These are phyloP conservation scores for Calliphora vomitoria DNA, from an alignment of 2,888 invertebrate genomes.

Conservation along the genomic window DNA sequence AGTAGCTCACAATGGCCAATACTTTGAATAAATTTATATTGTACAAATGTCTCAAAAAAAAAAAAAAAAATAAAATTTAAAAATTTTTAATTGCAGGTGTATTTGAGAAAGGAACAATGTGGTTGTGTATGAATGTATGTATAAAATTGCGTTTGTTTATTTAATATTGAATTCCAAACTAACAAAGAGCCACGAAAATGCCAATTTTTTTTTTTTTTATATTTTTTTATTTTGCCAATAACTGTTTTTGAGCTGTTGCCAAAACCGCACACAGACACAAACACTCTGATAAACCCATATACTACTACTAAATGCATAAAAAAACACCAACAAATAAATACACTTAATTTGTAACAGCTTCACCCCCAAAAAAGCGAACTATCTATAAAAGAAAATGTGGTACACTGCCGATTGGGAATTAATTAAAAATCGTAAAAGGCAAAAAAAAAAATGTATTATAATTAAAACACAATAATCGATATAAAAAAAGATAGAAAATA, in stretches of 20 bases:
- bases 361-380: background rate
- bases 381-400: slow-evolving; percentile 49
- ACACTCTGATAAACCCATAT: background rate
- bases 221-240: slow-evolving; percentile 55
- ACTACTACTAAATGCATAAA: background rate
- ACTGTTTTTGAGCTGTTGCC: slow-evolving; percentile 67
- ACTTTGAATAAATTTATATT: too few relatives aligned
- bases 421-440: slow-evolving; percentile 49
- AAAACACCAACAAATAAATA: slow-evolving; percentile 48
- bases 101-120: background rate
- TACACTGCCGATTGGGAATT: slow-evolving; percentile 30
- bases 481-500: slow-evolving; percentile 9
- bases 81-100: background rate
- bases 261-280: slow-evolving; percentile 55
- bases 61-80: too few relatives aligned
- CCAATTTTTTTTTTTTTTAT: slow-evolving; percentile 32
- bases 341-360: slow-evolving; percentile 61
- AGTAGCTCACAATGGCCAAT: too few relatives aligned
- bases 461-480: slow-evolving; percentile 53
- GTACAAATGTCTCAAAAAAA: too few relatives aligned
- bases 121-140: slow-evolving; percentile 7
- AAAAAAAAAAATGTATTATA: slow-evolving; percentile 32
- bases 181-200: slow-evolving; percentile 53
- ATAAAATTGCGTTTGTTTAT: slow-evolving; percentile 37
- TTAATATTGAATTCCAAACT: slow-evolving; percentile 53